These are phyloP conservation scores for Sitobion miscanthi DNA, from an alignment of 1,140 invertebrate species.

Conservation along the genomic window DNA sequence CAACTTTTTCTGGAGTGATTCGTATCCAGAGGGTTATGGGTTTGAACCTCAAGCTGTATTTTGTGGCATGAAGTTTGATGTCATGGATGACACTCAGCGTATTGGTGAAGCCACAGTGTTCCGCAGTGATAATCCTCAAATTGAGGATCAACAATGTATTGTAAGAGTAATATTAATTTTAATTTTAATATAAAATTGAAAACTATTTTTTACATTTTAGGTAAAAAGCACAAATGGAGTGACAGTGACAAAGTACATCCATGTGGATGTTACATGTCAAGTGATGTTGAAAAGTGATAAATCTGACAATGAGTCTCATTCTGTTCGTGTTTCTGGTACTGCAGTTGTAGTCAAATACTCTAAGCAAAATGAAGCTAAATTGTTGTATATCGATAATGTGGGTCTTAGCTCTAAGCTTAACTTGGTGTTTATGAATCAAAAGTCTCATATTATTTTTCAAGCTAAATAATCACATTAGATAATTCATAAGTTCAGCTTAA, in stretches of 20 bases:
- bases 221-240: slow-evolving; percentile 62
- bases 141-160: slow-evolving; percentile 69
- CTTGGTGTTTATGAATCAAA: slow-evolving; percentile 69
- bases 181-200: neutral
- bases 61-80: slow-evolving; percentile 71
- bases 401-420: slow-evolving; percentile 73
- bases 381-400: slow-evolving; percentile 70
- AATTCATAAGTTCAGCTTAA: slow-evolving; percentile 34
- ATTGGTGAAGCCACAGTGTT: slow-evolving; percentile 71
- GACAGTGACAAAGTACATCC: slow-evolving; percentile 69
- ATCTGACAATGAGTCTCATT: slow-evolving; percentile 65
- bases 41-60: slow-evolving; percentile 73
- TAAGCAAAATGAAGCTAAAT: slow-evolving; percentile 64
- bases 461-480: slow-evolving; percentile 61
- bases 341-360: slow-evolving; percentile 70
- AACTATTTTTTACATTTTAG: slow-evolving; percentile 58
- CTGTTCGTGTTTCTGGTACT: slow-evolving; percentile 72
- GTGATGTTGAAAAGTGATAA: slow-evolving; percentile 67
- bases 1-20: slow-evolving; percentile 82
- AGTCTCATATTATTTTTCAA: slow-evolving; percentile 70
- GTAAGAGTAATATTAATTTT: slow-evolving; percentile 61
- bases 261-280: slow-evolving; percentile 72
- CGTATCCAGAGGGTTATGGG: slow-evolving; percentile 74
- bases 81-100: slow-evolving; percentile 68
- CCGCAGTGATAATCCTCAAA: slow-evolving; percentile 70